Conservation (phyloP, 1,140 invertebrate species). For the Leptinotarsa lineolata region DNA sequence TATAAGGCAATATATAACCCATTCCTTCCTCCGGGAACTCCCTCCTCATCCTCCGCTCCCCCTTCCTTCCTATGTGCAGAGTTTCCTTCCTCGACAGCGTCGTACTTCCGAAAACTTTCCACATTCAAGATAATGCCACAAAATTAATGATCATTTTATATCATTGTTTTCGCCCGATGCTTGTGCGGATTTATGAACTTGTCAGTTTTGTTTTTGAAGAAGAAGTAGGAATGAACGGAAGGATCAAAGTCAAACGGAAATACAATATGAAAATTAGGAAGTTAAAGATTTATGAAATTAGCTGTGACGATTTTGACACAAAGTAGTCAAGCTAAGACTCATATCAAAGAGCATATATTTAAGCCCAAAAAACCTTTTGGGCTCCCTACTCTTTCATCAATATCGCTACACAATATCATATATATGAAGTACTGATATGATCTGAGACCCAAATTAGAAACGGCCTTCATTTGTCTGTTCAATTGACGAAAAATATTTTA, state of each 20-base stretch:
- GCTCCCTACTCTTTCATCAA: no score
- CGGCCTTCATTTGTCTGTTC: no score
- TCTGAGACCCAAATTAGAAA: no score
- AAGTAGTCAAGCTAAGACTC: no score
- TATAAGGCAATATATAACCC: conserved; percentile 52
- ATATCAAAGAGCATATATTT: no score
- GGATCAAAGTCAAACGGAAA: not conserved
- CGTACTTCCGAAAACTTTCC: conserved; percentile 49
- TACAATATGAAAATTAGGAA: not conserved
- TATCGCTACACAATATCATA: no score
- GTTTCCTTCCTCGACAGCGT: conserved; percentile 50
- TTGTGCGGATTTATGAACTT: conserved; percentile 4
- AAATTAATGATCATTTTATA: conserved; percentile 49
- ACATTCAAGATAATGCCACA: conserved; percentile 48
- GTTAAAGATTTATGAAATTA: no score
- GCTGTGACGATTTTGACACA: no score
- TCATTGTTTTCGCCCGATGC: conserved; percentile 3
- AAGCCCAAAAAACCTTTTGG: no score
- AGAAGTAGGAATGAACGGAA: not conserved
- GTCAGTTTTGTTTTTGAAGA: not conserved
- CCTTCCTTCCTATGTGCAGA: conserved; percentile 47
- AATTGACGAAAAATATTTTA: no score
- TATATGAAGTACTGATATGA: no score
- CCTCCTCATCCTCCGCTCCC: conserved; percentile 30
- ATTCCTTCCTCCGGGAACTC: conserved; percentile 32